Conservation (phyloP, 2,888 invertebrate genomes). For the Epinotia bilunana region DNA sequence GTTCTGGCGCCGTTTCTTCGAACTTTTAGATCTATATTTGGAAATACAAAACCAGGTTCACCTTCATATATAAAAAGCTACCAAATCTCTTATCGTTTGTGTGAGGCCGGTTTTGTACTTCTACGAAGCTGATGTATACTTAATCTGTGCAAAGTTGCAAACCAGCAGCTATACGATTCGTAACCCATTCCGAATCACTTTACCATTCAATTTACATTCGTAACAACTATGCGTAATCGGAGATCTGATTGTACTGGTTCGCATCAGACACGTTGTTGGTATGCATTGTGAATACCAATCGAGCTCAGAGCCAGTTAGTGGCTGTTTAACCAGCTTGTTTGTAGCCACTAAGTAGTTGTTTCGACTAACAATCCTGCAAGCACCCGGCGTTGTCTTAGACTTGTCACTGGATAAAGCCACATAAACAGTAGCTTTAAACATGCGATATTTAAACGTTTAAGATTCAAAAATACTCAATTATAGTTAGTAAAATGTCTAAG, state of each 20-base stretch:
- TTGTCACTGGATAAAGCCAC: neutral
- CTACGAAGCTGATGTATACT: too few relatives aligned
- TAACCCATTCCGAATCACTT: neutral
- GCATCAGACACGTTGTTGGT: neutral
- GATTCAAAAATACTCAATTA: neutral
- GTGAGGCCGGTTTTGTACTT: too few relatives aligned
- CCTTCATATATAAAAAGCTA: too few relatives aligned
- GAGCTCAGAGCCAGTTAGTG: constrained; percentile 7
- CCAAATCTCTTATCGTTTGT: neutral
- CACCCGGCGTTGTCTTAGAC: neutral
- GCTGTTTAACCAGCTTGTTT: constrained; percentile 13
- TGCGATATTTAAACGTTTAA: neutral
- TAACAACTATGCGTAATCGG: neutral
- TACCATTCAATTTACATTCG: neutral
- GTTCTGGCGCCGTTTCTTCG: too few relatives aligned
- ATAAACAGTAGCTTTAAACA: neutral
- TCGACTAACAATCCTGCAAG: constrained; percentile 23
- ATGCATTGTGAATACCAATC: neutral
- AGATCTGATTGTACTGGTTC: neutral
- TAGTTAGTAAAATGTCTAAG: neutral
- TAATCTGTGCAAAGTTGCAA: neutral
- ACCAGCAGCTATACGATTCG: neutral
- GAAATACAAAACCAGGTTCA: too few relatives aligned
- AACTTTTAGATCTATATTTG: too few relatives aligned
- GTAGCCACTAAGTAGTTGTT: constrained; percentile 23